Evolutionary conservation across 2,888 invertebrate genomes (phyloP), one percentile per base, ranked within the genome.

Genomic region (Tenthredo distinguenda): DNA sequence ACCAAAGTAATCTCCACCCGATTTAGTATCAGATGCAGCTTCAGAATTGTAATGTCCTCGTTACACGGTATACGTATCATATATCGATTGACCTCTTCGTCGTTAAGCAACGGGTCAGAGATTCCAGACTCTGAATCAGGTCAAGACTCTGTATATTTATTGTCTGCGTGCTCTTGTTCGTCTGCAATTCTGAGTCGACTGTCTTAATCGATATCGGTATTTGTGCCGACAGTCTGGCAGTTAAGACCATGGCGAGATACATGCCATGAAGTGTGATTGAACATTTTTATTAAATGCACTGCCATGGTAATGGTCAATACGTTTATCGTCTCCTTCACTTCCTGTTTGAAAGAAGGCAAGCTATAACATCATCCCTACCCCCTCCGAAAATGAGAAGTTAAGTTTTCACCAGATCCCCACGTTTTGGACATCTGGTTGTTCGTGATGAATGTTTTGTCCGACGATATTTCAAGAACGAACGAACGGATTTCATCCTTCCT

Each of bases 71-170:
- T 26, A 55, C 55, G n/a, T 55, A 26, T 62, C 26, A 62, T 62
- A 62, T 26, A 62, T 62, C 21, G 62, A 62, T 62, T 62, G 62
- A 62, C 62, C 62, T 62, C 12, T 62, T 62, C 62, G 21, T 62
- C 26, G 62, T 21, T 26, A 62, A 26, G 62, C 62, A 62, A 62
- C 62, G 62, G 62, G 62, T 62, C 62, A 62, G 26, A 62, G 62
- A 62, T 62, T 62, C 62, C 26, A 62, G 26, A 62, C 62, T 62
- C 62, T 26, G 12, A 62, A 62, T 12, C 26, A 62, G 62, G 62
- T 62, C 62, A 26, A n/a, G 55, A 55, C 26, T 26, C 26, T 4
- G 21, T 21, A 62, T 62, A 62, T 62, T 26, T 3, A 62, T 62
- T 62, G 62, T 26, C 62, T 62, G 10, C 12, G 12, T 62, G 62